Conservation (phyloP, 2,797 vertebrate species). For the Cossypha dichroa region DNA sequence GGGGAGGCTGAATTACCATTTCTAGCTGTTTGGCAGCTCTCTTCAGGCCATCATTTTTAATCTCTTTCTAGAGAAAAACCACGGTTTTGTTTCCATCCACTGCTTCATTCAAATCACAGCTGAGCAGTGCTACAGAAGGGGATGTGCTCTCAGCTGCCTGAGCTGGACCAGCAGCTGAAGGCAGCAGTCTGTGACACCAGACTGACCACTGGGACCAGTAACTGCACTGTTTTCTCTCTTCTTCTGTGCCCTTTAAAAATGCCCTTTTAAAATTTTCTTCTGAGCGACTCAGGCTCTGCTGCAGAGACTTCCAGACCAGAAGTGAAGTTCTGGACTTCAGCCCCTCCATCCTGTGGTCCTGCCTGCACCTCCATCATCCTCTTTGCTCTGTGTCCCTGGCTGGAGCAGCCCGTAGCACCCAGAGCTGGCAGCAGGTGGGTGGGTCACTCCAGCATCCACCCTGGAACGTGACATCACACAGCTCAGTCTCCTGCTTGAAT, state of each 20-base stretch:
- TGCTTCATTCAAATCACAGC: conserved; percentile 22
- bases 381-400: background rate
- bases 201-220: background rate
- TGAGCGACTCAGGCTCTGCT: background rate
- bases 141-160: background rate
- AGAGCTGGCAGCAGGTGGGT: background rate
- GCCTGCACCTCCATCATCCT: background rate
- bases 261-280: background rate
- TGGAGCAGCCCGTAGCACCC: background rate
- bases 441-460: background rate
- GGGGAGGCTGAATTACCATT: background rate
- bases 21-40: background rate
- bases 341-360: background rate
- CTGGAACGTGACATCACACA: background rate
- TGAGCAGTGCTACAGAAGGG: background rate
- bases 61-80: conserved; percentile 24
- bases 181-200: background rate
- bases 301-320: background rate
- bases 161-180: background rate
- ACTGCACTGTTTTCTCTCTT: background rate
- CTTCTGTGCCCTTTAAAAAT: background rate
- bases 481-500: background rate
- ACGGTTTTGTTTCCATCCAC: background rate
- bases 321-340: background rate
- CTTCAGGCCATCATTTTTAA: background rate